Percentiles rank a stretch among this genome's conserved stretches.
These are phyloP conservation scores for Cotesia vestalis DNA, from an alignment of 1,140 invertebrate genomes.

Conservation along the genomic window DNA sequence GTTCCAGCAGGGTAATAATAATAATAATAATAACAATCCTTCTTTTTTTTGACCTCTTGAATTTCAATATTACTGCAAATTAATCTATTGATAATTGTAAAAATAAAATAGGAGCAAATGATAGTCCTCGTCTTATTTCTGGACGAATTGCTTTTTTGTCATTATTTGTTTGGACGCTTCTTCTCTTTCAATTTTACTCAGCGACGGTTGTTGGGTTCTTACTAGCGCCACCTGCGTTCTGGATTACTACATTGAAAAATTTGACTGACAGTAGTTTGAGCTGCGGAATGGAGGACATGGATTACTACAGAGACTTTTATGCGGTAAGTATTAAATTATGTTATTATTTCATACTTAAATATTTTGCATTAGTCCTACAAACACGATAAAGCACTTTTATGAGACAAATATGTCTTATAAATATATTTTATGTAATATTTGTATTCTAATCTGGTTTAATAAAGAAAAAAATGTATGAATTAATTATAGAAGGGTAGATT, in stretches of 20 bases:
- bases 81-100: background rate
- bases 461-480: no score
- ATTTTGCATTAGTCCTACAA: background rate
- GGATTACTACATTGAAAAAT: conserved; percentile 71
- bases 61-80: background rate
- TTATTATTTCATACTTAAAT: background rate
- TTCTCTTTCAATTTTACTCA: conserved; percentile 78
- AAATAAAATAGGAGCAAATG: conserved; percentile 58
- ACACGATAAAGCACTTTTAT: background rate
- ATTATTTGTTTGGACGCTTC: conserved; percentile 71
- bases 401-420: no score
- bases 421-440: no score
- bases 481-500: no score
- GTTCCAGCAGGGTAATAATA: conserved; percentile 66
- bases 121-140: conserved; percentile 64
- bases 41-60: conserved; percentile 6
- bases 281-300: conserved; percentile 70
- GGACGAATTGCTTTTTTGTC: conserved; percentile 71
- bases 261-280: conserved; percentile 70
- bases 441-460: no score
- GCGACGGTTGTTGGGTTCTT: conserved; percentile 77
- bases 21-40: no score
- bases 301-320: conserved; percentile 72
- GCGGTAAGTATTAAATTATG: conserved; percentile 57
- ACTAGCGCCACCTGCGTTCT: conserved; percentile 71